phyloP scores from a whole-genome alignment of 2,797 vertebrate genomes.

The Myioborus melanocephalus region DNA sequence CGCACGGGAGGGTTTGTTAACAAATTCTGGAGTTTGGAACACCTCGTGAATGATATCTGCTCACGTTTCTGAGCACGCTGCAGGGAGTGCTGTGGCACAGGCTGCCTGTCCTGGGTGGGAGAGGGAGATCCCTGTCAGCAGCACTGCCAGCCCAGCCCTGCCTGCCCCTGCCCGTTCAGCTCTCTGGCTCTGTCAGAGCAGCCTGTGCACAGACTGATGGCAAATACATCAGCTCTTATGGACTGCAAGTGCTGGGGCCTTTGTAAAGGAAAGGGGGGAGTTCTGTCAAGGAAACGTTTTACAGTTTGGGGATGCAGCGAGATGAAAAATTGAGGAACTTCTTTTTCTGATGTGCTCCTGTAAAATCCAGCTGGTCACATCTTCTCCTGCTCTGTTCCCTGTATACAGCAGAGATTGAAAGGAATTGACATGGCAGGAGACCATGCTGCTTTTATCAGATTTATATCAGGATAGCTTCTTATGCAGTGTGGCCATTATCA shows the following conservation, averaged over 20 bases:
- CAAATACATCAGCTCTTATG: background rate
- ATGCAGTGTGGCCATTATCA: background rate
- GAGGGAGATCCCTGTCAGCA: background rate
- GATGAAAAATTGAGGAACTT: slow-evolving; percentile 19
- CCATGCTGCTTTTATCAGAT: background rate
- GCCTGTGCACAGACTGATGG: background rate
- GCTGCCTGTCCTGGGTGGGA: background rate
- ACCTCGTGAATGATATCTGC: background rate
- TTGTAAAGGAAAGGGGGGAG: background rate
- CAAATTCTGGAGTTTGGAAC: background rate
- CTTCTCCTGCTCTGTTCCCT: background rate
- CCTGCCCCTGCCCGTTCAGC: fast-evolving
- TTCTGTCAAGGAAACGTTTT: background rate
- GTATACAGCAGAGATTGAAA: background rate
- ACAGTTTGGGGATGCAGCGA: background rate
- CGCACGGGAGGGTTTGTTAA: background rate
- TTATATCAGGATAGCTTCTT: background rate
- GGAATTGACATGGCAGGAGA: background rate
- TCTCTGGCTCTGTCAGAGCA: background rate
- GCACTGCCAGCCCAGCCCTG: background rate
- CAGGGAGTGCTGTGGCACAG: background rate
- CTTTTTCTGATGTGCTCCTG: background rate
- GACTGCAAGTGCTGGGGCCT: background rate
- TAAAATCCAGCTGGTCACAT: background rate
- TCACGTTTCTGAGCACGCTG: fast-evolving